Percentiles rank a stretch among this genome's conserved stretches.
Conservation (phyloP, 2,113 vertebrate genomes). For the Pristiophorus japonicus region DNA sequence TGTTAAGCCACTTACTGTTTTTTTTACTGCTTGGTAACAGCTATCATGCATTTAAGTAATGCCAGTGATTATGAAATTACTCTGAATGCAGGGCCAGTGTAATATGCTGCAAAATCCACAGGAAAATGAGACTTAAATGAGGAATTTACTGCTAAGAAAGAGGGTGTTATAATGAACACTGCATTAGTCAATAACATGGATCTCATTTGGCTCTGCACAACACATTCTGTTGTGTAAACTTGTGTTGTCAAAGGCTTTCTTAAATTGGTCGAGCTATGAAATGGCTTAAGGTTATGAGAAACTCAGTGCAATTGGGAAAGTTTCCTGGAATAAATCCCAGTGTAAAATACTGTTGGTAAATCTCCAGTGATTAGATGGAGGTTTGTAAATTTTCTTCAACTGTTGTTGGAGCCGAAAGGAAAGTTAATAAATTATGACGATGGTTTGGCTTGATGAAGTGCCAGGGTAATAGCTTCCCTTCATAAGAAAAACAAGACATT, state of each 20-base stretch:
- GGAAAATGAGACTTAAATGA: neutral
- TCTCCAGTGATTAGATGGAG: slow-evolving; percentile 24
- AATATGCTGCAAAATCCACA: neutral
- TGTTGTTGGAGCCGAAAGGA: neutral
- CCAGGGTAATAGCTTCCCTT: neutral
- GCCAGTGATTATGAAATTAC: neutral
- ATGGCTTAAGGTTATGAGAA: slow-evolving; percentile 18
- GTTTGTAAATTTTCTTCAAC: slow-evolving; percentile 26
- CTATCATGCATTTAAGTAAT: neutral
- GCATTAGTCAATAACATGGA: neutral
- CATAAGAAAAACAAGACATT: neutral
- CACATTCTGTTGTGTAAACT: neutral
- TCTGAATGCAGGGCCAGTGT: neutral
- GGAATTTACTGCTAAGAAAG: neutral
- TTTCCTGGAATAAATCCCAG: slow-evolving; percentile 35
- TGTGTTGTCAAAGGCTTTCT: neutral
- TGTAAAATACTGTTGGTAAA: slow-evolving; percentile 28
- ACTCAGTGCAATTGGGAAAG: slow-evolving; percentile 7
- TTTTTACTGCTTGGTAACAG: neutral
- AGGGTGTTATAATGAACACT: neutral
- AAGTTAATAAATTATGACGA: neutral
- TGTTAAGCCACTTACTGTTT: neutral
- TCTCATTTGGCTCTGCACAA: neutral
- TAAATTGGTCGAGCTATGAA: neutral
- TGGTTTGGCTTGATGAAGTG: slow-evolving; percentile 25